These are phyloP conservation scores for Sigmodon hispidus DNA, from an alignment of 2,113 vertebrate genomes.

Conservation along the genomic window DNA sequence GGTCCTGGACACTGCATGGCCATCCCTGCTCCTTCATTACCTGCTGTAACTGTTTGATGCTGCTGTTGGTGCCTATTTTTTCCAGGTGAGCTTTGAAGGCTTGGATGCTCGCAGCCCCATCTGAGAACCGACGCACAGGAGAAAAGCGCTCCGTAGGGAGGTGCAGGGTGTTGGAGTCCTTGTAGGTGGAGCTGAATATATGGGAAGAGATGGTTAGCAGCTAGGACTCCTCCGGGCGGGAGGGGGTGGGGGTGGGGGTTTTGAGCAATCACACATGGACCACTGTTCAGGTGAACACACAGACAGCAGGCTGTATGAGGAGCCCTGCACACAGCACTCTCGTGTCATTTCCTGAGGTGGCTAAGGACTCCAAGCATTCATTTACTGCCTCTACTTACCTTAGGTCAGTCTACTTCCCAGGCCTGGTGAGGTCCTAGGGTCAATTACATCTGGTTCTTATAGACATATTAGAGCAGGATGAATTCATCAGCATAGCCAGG, in stretches of 20 bases:
- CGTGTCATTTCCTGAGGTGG: not conserved
- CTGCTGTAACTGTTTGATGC: conserved; percentile 98
- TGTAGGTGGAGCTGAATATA: conserved; percentile 94
- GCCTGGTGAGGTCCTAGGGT: conserved; percentile 31
- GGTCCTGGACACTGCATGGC: not conserved
- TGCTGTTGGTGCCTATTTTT: conserved; percentile 93
- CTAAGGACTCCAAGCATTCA: not conserved
- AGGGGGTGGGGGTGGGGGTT: too few relatives aligned
- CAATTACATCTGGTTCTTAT: conserved; percentile 28
- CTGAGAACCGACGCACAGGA: conserved; percentile 97
- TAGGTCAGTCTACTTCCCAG: conserved; percentile 27
- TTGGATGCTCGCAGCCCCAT: conserved; percentile 97
- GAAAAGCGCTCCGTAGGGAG: conserved; percentile 99
- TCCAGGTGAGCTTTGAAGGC: conserved; percentile 99
- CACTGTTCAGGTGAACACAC: conserved; percentile 29
- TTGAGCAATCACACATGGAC: not conserved
- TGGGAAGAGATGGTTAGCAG: conserved; percentile 71
- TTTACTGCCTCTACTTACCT: conserved; percentile 65
- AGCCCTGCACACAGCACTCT: not conserved
- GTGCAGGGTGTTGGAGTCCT: conserved; percentile 98
- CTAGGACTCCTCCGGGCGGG: too few relatives aligned
- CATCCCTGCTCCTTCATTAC: conserved; percentile 80
- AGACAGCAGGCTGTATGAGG: not conserved
- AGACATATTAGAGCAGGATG: not conserved
- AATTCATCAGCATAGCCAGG: not conserved